Percentiles rank a stretch among this genome's conserved stretches.
phyloP scores from a whole-genome alignment of 2,888 invertebrate species.

The Baccha elongata region DNA sequence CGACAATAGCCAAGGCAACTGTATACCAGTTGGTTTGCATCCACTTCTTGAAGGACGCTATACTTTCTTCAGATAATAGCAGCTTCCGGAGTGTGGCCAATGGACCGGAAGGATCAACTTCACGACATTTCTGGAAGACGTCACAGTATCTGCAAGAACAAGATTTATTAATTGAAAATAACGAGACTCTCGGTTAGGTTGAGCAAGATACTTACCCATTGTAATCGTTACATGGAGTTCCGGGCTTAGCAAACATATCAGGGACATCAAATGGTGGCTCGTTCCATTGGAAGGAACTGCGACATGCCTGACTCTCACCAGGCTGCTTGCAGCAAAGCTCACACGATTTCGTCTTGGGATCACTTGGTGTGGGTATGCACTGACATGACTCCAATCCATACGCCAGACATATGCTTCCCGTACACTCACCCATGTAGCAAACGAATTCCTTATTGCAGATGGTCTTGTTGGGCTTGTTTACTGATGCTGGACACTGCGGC shows the following conservation, averaged over 20 bases:
- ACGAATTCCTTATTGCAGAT: constrained; percentile 98
- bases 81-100: constrained; percentile 93
- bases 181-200: background rate
- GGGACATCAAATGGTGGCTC: constrained; percentile 94
- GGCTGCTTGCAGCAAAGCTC: constrained; percentile 95
- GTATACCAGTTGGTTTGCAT: constrained; percentile 95
- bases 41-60: constrained; percentile 94
- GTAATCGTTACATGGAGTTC: constrained; percentile 96
- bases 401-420: constrained; percentile 98
- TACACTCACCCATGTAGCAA: constrained; percentile 97
- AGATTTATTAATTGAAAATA: constrained; percentile 50
- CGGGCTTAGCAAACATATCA: constrained; percentile 95
- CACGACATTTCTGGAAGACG: constrained; percentile 90
- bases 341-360: constrained; percentile 93
- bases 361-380: constrained; percentile 90
- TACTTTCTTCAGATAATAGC: constrained; percentile 93
- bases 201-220: constrained; percentile 85
- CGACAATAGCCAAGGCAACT: constrained; percentile 89
- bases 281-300: constrained; percentile 96
- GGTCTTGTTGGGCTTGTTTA: constrained; percentile 96
- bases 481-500: constrained; percentile 95
- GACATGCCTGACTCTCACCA: constrained; percentile 91
- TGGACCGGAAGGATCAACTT: constrained; percentile 96
- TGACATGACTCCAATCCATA: constrained; percentile 98
- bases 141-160: constrained; percentile 84